Evolutionary conservation across 1,140 invertebrate species (phyloP), one percentile per base, ranked within the genome.

Genomic region (Leucophenga varia): DNA sequence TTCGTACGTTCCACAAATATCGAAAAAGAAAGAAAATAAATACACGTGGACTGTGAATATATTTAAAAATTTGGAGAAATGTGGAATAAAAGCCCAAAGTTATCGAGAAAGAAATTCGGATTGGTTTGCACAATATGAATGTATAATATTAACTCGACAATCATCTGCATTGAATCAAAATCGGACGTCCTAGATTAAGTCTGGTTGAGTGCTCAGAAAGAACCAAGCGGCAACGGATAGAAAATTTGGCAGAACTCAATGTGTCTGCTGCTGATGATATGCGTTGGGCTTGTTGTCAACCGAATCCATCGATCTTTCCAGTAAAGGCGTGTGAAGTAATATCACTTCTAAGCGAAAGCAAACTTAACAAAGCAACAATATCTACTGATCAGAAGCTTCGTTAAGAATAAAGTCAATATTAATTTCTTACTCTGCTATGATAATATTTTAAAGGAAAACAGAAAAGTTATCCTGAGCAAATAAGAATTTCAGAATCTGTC

Each of bases 171-270:
- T n/a, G n/a, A n/a, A n/a, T n/a, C n/a, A n/a, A n/a, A n/a, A 7
- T 41, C 22, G 39, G 39, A 41, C 39, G 39, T 41, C 22, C 22
- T 18, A 25, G 20, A 41, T 28, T 30, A 41, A 41, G 25, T 41
- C 39, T 41, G 13, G 39, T 12, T 18, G 39, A 41, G 39, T 30
- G 39, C 39, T 41, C 39, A 41, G 39, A 41, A 30, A 30, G 39
- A 41, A 41, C 39, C 8, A 41, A 41, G 13, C 39, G 39, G 14
- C 39, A 28, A 41, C 39, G 22, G 21, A 28, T 41, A 41, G 38
- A 5, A 40, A 14, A 39, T 10, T 6, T 39, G 22, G 10, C 19
- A 39, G 19, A 39, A 17, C 3, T 39, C 37, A n/a, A 12, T n/a
- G n/a, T n/a, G n/a, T n/a, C n/a, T n/a, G n/a, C n/a, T n/a, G n/a